Base-by-base conservation (phyloP, 2,888 invertebrate genomes). In the Tromatobia lineatoria region DNA sequence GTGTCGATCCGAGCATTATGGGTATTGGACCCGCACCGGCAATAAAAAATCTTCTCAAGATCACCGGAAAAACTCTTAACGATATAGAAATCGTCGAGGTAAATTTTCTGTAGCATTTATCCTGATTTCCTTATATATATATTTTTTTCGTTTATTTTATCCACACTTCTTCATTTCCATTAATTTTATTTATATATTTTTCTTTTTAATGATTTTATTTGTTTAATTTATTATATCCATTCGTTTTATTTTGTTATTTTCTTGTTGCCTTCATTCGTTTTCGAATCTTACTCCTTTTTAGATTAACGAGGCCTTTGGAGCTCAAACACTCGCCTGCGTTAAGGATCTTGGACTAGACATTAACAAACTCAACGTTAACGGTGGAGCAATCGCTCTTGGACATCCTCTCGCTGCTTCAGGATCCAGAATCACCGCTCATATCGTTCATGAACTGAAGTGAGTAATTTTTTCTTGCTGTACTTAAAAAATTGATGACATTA, bases 231-330 rank as follows among this genome's bases (percentile, higher is more conserved):
- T n/a, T n/a, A n/a, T n/a, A n/a, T n/a, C n/a, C n/a, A n/a, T n/a
- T n/a, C n/a, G n/a, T n/a, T n/a, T n/a, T n/a, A n/a, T n/a, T n/a
- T n/a, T n/a, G n/a, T n/a, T n/a, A n/a, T n/a, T 29, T 29, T 29
- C 29, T 29, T 29, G n/a, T n/a, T n/a, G n/a, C n/a, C n/a, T 29
- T 29, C 29, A 29, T 59, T 54, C 10, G 23, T 54, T 54, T n/a
- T 11, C 1, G n/a, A n/a, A 29, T 78, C 73, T 61, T 67, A 71
- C 66, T 54, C 86, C 89, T 82, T 91, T 92, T 10, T 91, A 99
- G 98, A 98, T 99, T 89, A 99, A 99, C 94, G 99, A 99, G 94
- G 99, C 99, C 0, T 99, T 99, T 95, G 98, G 96, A 64, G 97
- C 99, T 0, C 99, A 99, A 94, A 97, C 98, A 2, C 94, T 99